Base-by-base conservation (phyloP, 2,888 invertebrate species). In the Napeogenes sylphis region DNA sequence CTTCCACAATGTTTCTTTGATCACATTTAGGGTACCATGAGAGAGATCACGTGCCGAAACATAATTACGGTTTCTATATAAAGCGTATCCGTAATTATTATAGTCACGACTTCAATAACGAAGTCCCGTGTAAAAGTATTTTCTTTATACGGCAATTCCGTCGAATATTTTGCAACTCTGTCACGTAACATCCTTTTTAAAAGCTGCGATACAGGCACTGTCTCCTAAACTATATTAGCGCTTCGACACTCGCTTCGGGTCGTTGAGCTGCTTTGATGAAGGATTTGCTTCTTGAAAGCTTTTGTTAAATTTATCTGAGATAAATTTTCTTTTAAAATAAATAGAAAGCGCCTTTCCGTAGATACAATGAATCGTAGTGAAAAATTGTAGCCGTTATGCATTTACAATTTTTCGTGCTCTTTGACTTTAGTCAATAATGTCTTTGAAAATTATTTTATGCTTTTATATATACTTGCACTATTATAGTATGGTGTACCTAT, bases 231-330 rank as follows among this genome's bases (percentile, higher is more conserved):
- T 81, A 78, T 80, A 84, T 85, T 84, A 86, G 80, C 78, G 77
- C 80, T 78, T 76, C 78, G 73, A 75, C 78, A 75, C 80, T 75
- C 78, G 75, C 78, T 76, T 73, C 80, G 81, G 80, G 76, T 87
- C 81, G 83, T 82, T 84, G 82, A 79, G 78, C 75, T 73, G 73
- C 80, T 85, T 85, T 87, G 85, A 87, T 84, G 85, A 86, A 84
- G 79, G 82, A 86, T 86, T 85, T 84, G 78, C 82, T 83, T 75
- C 81, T 81, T 85, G 83, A 85, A 83, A 87, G 85, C 85, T 85
- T 84, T 82, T 83, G 81, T 84, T 78, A 76, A 80, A 84, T 77
- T 81, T 84, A 83, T 82, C 79, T 78, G 70, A 58, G 67, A 76
- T 74, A 78, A 78, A 75, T 51, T 80, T 72, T 74, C 71, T 76